Evolutionary conservation across 2,888 invertebrate species (phyloP), one percentile per base, ranked within the genome.

Genomic region (Archips crataeganus): DNA sequence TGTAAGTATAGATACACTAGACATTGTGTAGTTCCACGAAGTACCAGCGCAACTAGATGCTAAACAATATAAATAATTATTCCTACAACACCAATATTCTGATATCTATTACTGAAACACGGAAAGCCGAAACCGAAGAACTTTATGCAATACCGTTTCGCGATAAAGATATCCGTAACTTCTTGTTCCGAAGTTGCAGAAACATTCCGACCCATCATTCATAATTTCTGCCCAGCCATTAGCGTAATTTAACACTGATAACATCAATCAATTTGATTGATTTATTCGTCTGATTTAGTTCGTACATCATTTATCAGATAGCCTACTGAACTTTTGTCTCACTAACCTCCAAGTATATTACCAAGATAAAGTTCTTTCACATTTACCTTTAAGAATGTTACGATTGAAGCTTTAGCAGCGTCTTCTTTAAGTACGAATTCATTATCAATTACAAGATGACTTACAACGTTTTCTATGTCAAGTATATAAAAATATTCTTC

Each of bases 241-340:
- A 74, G 65, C 64, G 70, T 74, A 70, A 74, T 74, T 70, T 65
- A 69, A 74, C 65, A 65, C 54, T 64, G 69, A 74, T 72, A 72
- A 42, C 62, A 68, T 73, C 74, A 70, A 74, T 74, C 69, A 70
- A 23, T 63, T 36, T 71, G 72, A 72, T 65, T 74, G 74, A 74
- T 74, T 74, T 74, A 74, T 69, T 60, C 32, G 59, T 23, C 42
- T 64, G 45, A 51, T 39, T 71, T 36, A 32, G 34, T 64, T 69
- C 49, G 49, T 34, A 6, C 23, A 36, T 13, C 34, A 39, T 60
- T 60, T 57, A 57, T 57, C 57, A 32, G 57, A 57, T 57, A 57
- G 32, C 57, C 57, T 11, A 57, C 57, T 57, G 57, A 57, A 57
- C 70, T 59, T 71, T 71, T 64, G 49, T 65, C 59, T 70, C 64